Percentiles rank a stretch among this genome's conserved stretches.
Evolutionary conservation across 2,113 vertebrate genomes (phyloP).

Genomic region (Ophthalmolycus amberensis): DNA sequence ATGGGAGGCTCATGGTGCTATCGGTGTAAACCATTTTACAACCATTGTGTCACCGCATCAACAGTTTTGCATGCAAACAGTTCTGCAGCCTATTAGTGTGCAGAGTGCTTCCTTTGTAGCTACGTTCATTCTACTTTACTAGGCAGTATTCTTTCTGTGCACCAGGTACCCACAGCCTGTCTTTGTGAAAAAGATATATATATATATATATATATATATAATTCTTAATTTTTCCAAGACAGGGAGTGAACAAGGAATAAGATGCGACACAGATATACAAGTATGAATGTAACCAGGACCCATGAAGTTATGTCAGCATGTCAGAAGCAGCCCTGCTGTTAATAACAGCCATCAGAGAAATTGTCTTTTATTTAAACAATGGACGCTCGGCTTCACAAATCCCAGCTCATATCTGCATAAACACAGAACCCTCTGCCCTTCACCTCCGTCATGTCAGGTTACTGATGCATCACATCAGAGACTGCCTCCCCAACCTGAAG

Average conservation of each 20-base stretch:
- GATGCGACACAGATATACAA: background rate
- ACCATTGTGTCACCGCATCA: background rate
- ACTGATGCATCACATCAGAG: constrained; percentile 98
- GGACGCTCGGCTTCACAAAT: background rate
- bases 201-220: too few relatives aligned
- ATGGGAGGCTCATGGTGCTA: background rate
- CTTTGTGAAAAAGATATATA: background rate
- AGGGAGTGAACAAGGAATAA: background rate
- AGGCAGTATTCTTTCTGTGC: background rate
- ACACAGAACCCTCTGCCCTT: constrained; percentile 35
- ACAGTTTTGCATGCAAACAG: background rate
- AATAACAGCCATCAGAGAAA: constrained; percentile 2
- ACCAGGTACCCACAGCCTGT: background rate
- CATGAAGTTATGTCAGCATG: background rate
- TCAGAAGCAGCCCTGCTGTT: background rate
- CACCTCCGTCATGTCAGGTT: constrained; percentile 81
- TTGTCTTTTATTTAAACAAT: constrained; percentile 8
- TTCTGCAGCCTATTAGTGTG: background rate
- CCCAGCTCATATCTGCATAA: constrained; percentile 6
- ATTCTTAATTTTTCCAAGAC: background rate
- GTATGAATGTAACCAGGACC: background rate
- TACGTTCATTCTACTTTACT: background rate
- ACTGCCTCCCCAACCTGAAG: constrained; percentile 97
- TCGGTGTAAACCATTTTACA: background rate
- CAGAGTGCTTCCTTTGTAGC: background rate